Evolutionary conservation across 2,113 vertebrate genomes (phyloP).

Genomic region (Syngnathus typhle): DNA sequence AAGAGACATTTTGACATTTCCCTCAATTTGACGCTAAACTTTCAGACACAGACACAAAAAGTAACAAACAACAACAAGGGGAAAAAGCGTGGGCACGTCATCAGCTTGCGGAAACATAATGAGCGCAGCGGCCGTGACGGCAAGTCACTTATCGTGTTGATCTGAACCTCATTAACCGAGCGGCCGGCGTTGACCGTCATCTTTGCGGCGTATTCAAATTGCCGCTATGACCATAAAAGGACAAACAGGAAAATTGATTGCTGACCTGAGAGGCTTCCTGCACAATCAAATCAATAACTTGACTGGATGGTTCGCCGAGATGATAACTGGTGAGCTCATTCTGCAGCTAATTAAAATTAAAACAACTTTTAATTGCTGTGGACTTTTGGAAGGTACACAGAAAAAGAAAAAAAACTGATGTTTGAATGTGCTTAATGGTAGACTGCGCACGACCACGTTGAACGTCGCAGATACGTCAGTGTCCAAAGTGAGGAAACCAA

Average conservation of each 20-base stretch:
- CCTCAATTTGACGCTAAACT: conserved; percentile 23
- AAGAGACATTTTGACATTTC: conserved; percentile 20
- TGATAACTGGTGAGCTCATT: not conserved
- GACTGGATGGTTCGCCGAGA: not conserved
- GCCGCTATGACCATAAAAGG: not conserved
- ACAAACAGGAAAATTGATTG: conserved; percentile 1
- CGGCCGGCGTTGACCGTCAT: not conserved
- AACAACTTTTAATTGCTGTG: not conserved
- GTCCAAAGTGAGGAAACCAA: no score
- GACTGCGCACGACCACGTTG: no score
- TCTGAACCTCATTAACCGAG: not conserved
- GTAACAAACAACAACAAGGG: not conserved
- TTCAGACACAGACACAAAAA: not conserved
- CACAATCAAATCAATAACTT: conserved; percentile 1
- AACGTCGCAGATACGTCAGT: no score
- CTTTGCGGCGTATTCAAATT: conserved; percentile 4
- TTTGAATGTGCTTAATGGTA: not conserved
- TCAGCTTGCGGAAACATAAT: not conserved
- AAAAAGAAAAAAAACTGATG: not conserved
- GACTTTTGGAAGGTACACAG: not conserved
- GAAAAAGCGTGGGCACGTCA: not conserved
- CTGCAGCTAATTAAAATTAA: not conserved
- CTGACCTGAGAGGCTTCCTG: not conserved
- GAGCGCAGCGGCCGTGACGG: not conserved
- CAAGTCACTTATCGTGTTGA: not conserved